A percentile compares a stretch with the other conserved stretches of the same genome.
Evolutionary conservation across 2,888 invertebrate species (phyloP).

Genomic region (Drosophila affinis): DNA sequence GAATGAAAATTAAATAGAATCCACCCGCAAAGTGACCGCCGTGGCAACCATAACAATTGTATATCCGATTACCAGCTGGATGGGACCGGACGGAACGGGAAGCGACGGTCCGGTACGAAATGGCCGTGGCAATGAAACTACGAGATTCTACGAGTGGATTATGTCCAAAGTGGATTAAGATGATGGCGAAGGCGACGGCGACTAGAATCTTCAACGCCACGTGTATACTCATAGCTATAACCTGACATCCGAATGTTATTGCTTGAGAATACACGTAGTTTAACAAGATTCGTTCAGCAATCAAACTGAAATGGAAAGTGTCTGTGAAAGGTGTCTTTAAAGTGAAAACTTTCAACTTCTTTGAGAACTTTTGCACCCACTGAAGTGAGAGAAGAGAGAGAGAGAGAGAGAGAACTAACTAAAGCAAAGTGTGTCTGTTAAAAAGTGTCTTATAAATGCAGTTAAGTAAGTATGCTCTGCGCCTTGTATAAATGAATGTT

Average conservation of each 20-base stretch:
- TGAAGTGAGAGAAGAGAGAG: background rate
- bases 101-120: too few species aligned
- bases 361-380: background rate
- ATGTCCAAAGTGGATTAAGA: slow-evolving; percentile 10
- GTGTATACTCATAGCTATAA: slow-evolving; percentile 99
- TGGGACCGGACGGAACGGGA: too few species aligned
- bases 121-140: slow-evolving; percentile 7
- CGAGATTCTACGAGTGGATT: slow-evolving; percentile 3
- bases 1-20: slow-evolving; percentile 63
- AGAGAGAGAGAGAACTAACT: background rate
- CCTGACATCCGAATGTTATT: slow-evolving; percentile 98
- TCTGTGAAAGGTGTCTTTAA: background rate
- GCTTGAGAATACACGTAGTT: slow-evolving; percentile 99
- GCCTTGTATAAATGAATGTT: background rate
- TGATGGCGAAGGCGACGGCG: background rate
- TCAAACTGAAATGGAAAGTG: slow-evolving; percentile 11
- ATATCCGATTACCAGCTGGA: slow-evolving; percentile 18
- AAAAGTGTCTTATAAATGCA: background rate
- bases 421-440: background rate
- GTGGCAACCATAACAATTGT: slow-evolving; percentile 6
- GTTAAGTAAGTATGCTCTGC: background rate
- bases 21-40: slow-evolving; percentile 52
- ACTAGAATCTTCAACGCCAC: slow-evolving; percentile 91
- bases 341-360: background rate
- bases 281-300: slow-evolving; percentile 87